Evolutionary conservation across 1,140 invertebrate genomes (phyloP).

Genomic region (Atta cephalotes): DNA sequence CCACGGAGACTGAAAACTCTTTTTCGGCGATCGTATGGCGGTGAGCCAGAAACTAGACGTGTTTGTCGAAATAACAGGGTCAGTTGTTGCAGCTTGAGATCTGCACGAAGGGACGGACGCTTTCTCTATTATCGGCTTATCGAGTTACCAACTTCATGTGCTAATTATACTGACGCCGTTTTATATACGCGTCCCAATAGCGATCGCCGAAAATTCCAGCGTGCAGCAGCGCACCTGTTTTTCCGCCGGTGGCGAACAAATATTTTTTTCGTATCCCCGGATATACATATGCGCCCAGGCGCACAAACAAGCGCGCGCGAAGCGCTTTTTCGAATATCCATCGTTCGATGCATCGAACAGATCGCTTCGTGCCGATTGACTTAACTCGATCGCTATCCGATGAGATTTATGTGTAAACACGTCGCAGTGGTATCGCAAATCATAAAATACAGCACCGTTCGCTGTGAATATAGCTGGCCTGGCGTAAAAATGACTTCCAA

Average conservation of each 20-base stretch:
- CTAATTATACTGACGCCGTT: conserved; percentile 69
- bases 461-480: conserved; percentile 16
- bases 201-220: conserved; percentile 24
- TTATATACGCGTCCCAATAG: conserved; percentile 47
- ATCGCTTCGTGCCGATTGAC: conserved; percentile 61
- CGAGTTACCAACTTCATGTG: conserved; percentile 69
- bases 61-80: conserved; percentile 74
- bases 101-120: conserved; percentile 39
- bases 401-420: conserved; percentile 63
- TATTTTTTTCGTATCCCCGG: conserved; percentile 18
- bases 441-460: conserved; percentile 37
- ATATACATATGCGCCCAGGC: conserved; percentile 21
- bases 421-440: conserved; percentile 56
- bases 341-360: conserved; percentile 48
- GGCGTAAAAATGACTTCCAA: conserved; percentile 35
- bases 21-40: conserved; percentile 61
- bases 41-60: conserved; percentile 61
- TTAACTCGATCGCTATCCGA: conserved; percentile 59
- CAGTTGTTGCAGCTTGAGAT: conserved; percentile 69
- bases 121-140: conserved; percentile 72
- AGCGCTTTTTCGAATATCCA: conserved; percentile 52
- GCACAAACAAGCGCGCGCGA: conserved; percentile 48
- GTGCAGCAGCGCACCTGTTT: conserved; percentile 4
- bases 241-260: conserved; percentile 47
- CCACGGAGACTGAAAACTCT: conserved; percentile 20